Conservation (phyloP, 1,140 invertebrate species). For the Helicoverpa armigera region DNA sequence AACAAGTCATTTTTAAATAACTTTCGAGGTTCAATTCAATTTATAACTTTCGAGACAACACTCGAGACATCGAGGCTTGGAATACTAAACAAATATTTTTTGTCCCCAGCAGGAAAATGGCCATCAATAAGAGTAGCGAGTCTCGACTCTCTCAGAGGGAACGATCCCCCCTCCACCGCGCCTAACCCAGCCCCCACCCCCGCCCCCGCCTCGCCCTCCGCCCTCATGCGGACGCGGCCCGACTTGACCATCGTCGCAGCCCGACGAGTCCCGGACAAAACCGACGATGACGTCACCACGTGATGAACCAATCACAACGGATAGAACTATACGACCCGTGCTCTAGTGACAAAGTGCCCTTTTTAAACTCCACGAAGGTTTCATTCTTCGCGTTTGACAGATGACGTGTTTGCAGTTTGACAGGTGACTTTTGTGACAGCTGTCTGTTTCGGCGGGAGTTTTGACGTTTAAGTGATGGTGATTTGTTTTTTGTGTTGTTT, state of each 20-base stretch:
- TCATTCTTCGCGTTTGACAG: too few relatives aligned
- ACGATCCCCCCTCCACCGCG: neutral
- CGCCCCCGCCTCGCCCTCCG: constrained; percentile 66
- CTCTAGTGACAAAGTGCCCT: neutral
- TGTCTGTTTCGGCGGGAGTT: too few relatives aligned
- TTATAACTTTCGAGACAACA: too few relatives aligned
- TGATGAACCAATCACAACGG: constrained; percentile 51
- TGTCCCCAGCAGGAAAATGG: constrained; percentile 68
- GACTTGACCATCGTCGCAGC: constrained; percentile 80
- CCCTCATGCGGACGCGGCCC: constrained; percentile 75
- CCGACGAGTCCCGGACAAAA: constrained; percentile 45
- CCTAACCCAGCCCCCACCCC: constrained; percentile 29
- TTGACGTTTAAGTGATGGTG: too few relatives aligned
- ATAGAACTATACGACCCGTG: neutral
- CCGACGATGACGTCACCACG: constrained; percentile 59
- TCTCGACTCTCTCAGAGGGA: constrained; percentile 67
- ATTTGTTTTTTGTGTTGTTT: too few relatives aligned
- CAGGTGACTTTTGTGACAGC: too few relatives aligned
- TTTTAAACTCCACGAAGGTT: too few relatives aligned
- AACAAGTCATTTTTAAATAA: too few relatives aligned
- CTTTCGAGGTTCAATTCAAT: too few relatives aligned
- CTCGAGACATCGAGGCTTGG: too few relatives aligned
- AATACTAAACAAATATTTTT: neutral
- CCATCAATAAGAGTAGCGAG: constrained; percentile 74
- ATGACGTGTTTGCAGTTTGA: too few relatives aligned